Evolutionary conservation across 2,888 invertebrate species (phyloP), one percentile per base, ranked within the genome.

Genomic region (Eupithecia abbreviata): DNA sequence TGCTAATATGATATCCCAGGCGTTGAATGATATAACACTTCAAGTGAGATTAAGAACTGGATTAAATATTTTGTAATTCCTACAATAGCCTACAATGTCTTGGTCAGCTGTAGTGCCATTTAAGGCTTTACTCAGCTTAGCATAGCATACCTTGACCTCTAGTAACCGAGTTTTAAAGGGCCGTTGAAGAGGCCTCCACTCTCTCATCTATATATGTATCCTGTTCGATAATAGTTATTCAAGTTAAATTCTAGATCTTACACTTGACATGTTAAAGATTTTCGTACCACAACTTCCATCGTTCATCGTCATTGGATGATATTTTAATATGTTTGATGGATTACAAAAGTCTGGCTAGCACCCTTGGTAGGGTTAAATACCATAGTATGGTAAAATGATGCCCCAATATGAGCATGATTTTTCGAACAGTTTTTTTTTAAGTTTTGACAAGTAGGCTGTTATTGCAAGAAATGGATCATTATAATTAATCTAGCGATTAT

Each of bases 401-500:
- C 41, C 30, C 6, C 13, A 15, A 51, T 4, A 55, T 10, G 41
- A 65, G 65, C 13, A 41, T 66, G 42, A 41, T 42, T 66, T 66
- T 65, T 65, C 2, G 4, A 4, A 2, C 30, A 65, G 51, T n/a
- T 41, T 58, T 3, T n/a, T 58, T 30, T 3, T 15, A 45, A 49
- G 43, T 55, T 77, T 72, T 58, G 77, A 79, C 79, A 75, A 72
- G 77, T 80, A 81, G 80, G 81, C 73, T 73, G 43, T 18, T 80
- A 75, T 76, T 79, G 79, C 78, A 74, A 74, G 75, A 79, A 78
- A 80, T 75, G 72, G 68, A 69, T 70, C 47, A 70, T 30, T 86
- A 84, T 79, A 79, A 30, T 81, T 84, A 85, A 82, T 81, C 89
- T 91, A 90, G 89, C 88, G 87, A 88, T 87, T 89, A 90, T 90